phyloP scores from a whole-genome alignment of 2,797 vertebrate genomes.

The Myotis myotis region DNA sequence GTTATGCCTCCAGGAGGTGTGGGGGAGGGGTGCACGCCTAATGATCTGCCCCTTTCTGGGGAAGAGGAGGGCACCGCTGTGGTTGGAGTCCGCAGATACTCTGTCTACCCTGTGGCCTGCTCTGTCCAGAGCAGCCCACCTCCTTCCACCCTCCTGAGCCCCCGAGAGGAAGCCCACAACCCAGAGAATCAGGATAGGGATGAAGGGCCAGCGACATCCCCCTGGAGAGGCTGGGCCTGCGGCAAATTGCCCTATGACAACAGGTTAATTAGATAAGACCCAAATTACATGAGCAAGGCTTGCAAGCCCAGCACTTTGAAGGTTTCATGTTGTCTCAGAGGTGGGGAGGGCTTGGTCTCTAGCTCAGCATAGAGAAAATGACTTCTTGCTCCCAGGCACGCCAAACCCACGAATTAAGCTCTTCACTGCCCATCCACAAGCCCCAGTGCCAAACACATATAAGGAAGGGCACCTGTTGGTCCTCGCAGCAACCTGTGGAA shows the following conservation, averaged over 20 bases:
- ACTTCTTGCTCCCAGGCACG: conserved; percentile 79
- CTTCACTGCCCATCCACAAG: conserved; percentile 52
- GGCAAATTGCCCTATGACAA: conserved; percentile 74
- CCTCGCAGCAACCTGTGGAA: conserved; percentile 29
- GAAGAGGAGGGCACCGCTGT: not conserved
- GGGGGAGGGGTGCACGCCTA: not conserved
- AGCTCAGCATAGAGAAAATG: conserved; percentile 79
- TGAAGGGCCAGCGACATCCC: conserved; percentile 39
- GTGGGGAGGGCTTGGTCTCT: conserved; percentile 68
- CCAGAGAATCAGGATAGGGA: not conserved
- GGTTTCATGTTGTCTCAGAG: conserved; percentile 79
- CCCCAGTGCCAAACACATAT: conserved; percentile 59
- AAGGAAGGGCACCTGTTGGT: conserved; percentile 57
- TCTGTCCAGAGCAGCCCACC: not conserved
- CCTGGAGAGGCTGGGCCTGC: conserved; percentile 50
- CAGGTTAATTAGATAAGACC: conserved; percentile 78
- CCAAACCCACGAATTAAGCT: conserved; percentile 78
- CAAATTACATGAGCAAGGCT: conserved; percentile 77
- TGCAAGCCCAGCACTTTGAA: conserved; percentile 79
- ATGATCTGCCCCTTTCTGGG: not conserved
- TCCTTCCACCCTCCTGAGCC: no score
- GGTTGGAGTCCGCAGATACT: not conserved
- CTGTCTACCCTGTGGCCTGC: not conserved
- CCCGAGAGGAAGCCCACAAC: not conserved
- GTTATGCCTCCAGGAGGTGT: not conserved